Percentiles rank a stretch among this genome's conserved stretches.
Conservation (phyloP, 2,113 vertebrate species). For the Neofelis nebulosa region DNA sequence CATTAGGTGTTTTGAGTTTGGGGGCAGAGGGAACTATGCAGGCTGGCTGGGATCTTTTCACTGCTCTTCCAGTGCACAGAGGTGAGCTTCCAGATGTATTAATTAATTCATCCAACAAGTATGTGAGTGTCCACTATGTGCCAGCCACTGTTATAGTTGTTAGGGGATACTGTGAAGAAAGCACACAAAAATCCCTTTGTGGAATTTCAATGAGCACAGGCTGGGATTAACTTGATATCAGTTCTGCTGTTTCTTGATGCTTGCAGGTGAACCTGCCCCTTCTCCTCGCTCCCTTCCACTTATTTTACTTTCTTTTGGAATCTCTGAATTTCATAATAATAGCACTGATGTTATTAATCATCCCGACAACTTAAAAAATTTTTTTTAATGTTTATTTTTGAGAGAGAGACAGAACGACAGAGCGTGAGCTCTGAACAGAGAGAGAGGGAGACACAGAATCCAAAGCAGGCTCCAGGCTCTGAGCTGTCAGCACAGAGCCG, state of each 20-base stretch:
- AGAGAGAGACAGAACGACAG: too few species aligned
- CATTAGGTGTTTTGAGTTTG: neutral
- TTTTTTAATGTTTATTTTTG: too few species aligned
- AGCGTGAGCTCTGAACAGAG: too few species aligned
- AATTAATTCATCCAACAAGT: neutral
- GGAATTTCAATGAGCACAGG: neutral
- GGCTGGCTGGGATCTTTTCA: neutral
- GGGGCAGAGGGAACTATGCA: neutral
- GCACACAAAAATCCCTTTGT: neutral
- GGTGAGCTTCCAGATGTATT: neutral
- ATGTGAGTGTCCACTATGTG: neutral
- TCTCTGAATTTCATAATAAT: neutral
- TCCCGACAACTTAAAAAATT: neutral
- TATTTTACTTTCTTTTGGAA: neutral
- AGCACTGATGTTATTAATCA: neutral
- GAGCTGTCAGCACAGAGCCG: too few species aligned
- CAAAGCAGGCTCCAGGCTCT: too few species aligned
- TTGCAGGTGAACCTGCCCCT: neutral
- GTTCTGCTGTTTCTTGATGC: neutral
- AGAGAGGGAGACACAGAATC: too few species aligned
- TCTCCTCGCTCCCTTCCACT: neutral
- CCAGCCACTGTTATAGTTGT: neutral
- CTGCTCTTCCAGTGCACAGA: neutral
- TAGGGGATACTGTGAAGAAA: neutral
- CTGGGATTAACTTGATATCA: neutral